Evolutionary conservation across 2,888 invertebrate species (phyloP).

Genomic region (Conchocele bisecta): DNA sequence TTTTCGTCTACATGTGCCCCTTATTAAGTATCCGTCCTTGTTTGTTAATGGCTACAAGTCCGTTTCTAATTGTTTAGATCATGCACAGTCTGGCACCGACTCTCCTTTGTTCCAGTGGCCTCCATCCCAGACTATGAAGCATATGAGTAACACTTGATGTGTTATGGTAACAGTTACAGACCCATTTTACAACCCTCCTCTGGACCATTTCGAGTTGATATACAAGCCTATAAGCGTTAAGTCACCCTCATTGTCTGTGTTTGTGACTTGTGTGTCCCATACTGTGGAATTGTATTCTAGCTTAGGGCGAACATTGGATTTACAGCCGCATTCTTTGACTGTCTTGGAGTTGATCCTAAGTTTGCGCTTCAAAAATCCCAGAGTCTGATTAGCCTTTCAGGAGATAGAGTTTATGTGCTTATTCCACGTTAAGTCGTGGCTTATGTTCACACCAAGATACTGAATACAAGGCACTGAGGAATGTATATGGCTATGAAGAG

Average conservation of each 20-base stretch:
- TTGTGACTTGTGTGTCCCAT: background rate
- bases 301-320: constrained; percentile 1
- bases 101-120: no score
- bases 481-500: constrained; percentile 2
- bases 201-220: background rate
- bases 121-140: background rate
- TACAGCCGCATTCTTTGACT: background rate
- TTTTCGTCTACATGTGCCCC: no score
- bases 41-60: no score
- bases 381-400: constrained; percentile 9
- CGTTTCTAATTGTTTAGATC: no score
- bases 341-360: background rate
- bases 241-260: background rate
- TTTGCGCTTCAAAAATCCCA: constrained; percentile 5
- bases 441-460: background rate
- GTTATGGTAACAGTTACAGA: background rate
- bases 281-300: background rate
- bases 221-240: background rate
- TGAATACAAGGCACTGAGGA: constrained; percentile 3
- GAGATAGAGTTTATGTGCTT: constrained; percentile 5
- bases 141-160: background rate
- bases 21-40: no score
- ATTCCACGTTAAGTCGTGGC: background rate
- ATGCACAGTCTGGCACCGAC: no score
- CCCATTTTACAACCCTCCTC: constrained; percentile 4